These are phyloP conservation scores for Enteromius anoplus DNA, from an alignment of 2,797 vertebrate genomes.

Conservation along the genomic window DNA sequence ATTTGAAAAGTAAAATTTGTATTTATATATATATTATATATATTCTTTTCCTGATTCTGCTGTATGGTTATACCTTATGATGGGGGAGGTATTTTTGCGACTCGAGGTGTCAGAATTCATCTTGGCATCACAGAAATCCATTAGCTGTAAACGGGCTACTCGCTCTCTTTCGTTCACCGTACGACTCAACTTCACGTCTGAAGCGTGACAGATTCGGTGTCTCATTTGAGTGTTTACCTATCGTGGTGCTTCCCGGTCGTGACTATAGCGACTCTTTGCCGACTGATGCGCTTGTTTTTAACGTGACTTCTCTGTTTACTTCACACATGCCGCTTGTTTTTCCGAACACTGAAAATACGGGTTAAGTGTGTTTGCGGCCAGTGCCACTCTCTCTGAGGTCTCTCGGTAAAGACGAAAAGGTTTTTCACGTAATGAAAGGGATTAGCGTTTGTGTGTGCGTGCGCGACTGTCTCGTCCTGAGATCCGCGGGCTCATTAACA, in stretches of 20 bases:
- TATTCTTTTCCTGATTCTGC: background rate
- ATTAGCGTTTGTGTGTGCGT: conserved; percentile 32
- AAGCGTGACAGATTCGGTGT: background rate
- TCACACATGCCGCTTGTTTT: conserved; percentile 43
- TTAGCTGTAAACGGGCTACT: conserved; percentile 12
- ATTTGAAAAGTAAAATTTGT: background rate
- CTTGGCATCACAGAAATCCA: conserved; percentile 5
- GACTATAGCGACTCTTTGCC: background rate
- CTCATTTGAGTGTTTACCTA: background rate
- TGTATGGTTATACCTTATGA: conserved; percentile 8
- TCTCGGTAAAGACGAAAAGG: conserved; percentile 23
- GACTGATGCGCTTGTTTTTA: conserved; percentile 36
- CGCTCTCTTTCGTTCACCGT: background rate
- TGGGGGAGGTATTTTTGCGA: conserved; percentile 27
- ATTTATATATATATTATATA: background rate
- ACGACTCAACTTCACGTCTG: background rate
- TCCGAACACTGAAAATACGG: conserved; percentile 37
- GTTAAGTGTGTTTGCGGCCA: conserved; percentile 46
- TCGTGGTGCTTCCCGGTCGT: background rate
- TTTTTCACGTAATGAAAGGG: conserved; percentile 33
- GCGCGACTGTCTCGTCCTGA: conserved; percentile 31
- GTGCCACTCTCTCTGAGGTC: conserved; percentile 41
- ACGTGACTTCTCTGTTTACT: conserved; percentile 51
- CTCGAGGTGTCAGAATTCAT: conserved; percentile 24
- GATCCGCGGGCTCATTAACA: conserved; percentile 52